Evolutionary conservation across 2,888 invertebrate species (phyloP), one percentile per base, ranked within the genome.

Genomic region (Orchestes rusci): DNA sequence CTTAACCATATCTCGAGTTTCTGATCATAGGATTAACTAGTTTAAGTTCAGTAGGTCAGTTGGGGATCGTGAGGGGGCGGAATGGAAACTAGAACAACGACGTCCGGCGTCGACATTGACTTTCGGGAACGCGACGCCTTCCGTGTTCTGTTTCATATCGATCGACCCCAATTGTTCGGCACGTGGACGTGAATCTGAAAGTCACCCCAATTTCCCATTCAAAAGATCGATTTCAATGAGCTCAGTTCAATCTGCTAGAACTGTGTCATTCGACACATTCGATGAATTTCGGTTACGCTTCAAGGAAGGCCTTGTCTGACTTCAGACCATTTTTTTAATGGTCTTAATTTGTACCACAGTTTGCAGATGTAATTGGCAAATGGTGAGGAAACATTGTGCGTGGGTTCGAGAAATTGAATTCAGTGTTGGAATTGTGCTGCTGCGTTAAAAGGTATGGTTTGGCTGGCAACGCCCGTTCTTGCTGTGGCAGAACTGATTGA

Each of bases 221-320:
- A n/a, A n/a, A n/a, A n/a, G n/a, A n/a, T n/a, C n/a, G n/a, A n/a
- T n/a, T n/a, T n/a, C n/a, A n/a, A n/a, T n/a, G n/a, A n/a, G n/a
- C n/a, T n/a, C n/a, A n/a, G n/a, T n/a, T n/a, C n/a, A n/a, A n/a
- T n/a, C n/a, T n/a, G 10, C 23, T 10, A 10, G 10, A 65, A 62
- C 60, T 62, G 62, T 63, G 64, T 64, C 64, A 64, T 56, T 61
- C 56, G 55, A 53, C 51, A 61, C 59, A 65, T 64, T 64, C n/a
- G n/a, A n/a, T n/a, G n/a, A n/a, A n/a, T n/a, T n/a, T n/a, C 62
- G 60, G 64, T 64, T 56, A 65, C 63, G 64, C 59, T 61, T 52
- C 50, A 57, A 54, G 60, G 55, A 50, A 57, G 63, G 58, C 64
- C 64, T 65, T 63, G 64, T 54, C 54, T 55, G 50, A n/a, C n/a